phyloP scores from a whole-genome alignment of 2,888 invertebrate genomes.

The Hypercompe scribonia region DNA sequence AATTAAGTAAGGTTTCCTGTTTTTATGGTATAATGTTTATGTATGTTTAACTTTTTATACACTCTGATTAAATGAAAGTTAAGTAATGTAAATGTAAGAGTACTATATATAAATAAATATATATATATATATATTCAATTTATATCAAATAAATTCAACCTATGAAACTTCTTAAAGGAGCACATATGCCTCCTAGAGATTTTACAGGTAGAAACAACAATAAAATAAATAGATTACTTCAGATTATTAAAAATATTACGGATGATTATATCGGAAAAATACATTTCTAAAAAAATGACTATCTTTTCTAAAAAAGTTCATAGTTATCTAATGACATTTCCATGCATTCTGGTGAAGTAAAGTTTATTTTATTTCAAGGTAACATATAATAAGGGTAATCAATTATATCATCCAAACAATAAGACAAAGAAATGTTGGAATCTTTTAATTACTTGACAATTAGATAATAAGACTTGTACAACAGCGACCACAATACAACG shows the following conservation, averaged over 20 bases:
- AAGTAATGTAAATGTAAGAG: too few species aligned
- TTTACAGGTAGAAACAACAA: too few species aligned
- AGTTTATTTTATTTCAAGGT: neutral
- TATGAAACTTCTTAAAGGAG: too few species aligned
- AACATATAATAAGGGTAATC: neutral
- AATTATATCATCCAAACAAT: neutral
- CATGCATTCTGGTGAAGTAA: neutral
- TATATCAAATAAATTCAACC: too few species aligned
- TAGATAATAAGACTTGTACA: constrained; percentile 37
- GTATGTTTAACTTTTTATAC: neutral
- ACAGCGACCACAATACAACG: constrained; percentile 48
- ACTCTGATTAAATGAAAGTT: too few species aligned
- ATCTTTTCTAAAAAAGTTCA: neutral
- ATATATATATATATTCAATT: too few species aligned
- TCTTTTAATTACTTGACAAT: constrained; percentile 48
- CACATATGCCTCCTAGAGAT: too few species aligned
- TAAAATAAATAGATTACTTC: neutral
- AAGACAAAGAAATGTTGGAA: constrained; percentile 33
- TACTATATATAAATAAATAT: too few species aligned
- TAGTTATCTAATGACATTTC: neutral
- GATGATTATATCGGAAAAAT: neutral
- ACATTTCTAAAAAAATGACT: neutral
- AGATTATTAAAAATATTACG: neutral
- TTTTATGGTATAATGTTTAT: neutral
- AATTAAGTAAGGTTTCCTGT: neutral